Evolutionary conservation across 2,888 invertebrate species (phyloP), one percentile per base, ranked within the genome.

Genomic region (Drosophila recens): DNA sequence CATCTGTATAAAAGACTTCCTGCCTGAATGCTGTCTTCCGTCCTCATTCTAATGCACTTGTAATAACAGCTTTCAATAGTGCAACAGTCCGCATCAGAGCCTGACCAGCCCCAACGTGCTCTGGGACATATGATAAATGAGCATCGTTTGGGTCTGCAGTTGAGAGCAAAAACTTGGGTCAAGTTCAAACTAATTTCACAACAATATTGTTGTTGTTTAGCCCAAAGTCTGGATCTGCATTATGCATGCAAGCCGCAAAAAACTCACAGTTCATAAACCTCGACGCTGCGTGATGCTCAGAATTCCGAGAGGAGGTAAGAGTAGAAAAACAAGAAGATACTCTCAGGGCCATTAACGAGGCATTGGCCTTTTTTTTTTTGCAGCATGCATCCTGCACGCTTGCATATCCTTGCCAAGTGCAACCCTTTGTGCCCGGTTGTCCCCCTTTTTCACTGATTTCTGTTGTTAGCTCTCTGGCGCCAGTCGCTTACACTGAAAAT

Each of bases 331-430:
- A 58, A 36, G 33, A 38, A 38, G 40, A 62, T 49, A 57, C 61
- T 70, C 67, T 65, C 68, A 61, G 74, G 72, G 79, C 90, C 90
- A 89, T 83, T 83, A 83, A 89, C 75, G 67, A 89, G 88, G 72
- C 83, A 83, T 84, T 83, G 83, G 88, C 86, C 89, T 49, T 46
- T 27, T 64, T 40, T 58, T 58, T 61, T 46, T 46, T 64, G 69
- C 69, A 70, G 72, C 57, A 65, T 62, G 79, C 73, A 62, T 80
- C 52, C 78, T 57, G 76, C 71, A 59, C 52, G 45, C 62, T 61
- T 53, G 57, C 57, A 65, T 23, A 62, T 78, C 58, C 69, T 67
- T 87, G 83, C 75, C 82, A 82, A 87, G 69, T 84, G 78, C 87
- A 73, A 46, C 57, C 48, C 66, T 65, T 73, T 67, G 20, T 48